Base-by-base conservation (phyloP, 2,888 invertebrate genomes). In the Polydrusus cervinus region DNA sequence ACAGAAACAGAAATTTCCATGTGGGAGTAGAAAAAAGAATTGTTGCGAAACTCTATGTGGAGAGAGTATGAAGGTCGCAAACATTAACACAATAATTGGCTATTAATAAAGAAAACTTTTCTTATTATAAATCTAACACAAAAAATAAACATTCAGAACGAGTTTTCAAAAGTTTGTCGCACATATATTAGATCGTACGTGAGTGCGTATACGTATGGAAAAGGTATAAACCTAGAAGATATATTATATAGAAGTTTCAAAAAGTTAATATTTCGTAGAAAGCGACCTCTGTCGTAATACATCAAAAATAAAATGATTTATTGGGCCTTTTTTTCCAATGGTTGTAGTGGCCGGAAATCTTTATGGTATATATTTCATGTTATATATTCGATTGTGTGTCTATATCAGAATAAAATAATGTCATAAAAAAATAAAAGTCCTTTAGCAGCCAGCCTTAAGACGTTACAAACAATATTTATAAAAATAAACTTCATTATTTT, bases 251-350 rank as follows among this genome's bases (percentile, higher is more conserved):
- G 53, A 67, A 67, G 66, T 71, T 75, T 71, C 67, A 67, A 66
- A 67, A 75, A 75, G 75, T 75, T 71, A 75, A 75, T 75, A 61
- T 75, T 75, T 75, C 71, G 67, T 61, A 71, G 75, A 71, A 71
- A 75, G 71, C 62, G 75, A 60, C 75, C 67, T 67, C 62, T 71
- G 66, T 75, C 64, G 71, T 71, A 61, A 71, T 75, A 75, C 75
- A 75, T 75, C 75, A 68, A 71, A 75, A 75, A 60, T 60, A 34
- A 51, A 68, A 75, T 75, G 75, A 75, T 75, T 75, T 75, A 75
- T 75, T 25, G 53, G 66, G 40, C 16, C 13, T 71, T 70, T 67
- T n/a, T 75, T 71, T 75, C 62, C 34, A 60, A 55, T 47, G 53
- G 74, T 43, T 69, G 51, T 69, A 55, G 74, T 74, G 49, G 69